Evolutionary conservation across 64 coral and sea anemone genomes (phyloP).

Genomic region (Pocillopora damicornis): DNA sequence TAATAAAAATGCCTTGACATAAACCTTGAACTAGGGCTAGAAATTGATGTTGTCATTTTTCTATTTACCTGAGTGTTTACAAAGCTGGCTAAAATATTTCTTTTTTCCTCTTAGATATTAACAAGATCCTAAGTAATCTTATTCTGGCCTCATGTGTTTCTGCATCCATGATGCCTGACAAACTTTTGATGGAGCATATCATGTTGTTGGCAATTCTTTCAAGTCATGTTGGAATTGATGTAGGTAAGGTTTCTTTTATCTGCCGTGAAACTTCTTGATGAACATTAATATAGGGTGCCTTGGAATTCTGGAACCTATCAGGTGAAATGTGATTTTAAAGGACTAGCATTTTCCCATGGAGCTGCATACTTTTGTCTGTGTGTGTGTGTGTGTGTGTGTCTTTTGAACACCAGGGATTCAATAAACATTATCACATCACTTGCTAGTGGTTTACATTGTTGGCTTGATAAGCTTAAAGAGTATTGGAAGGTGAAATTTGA

Average conservation of each 20-base stretch:
- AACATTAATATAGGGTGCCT: too few relatives aligned
- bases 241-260: conserved; percentile 46
- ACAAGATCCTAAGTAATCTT: conserved; percentile 75
- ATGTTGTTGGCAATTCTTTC: conserved; percentile 82
- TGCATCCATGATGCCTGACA: conserved; percentile 79
- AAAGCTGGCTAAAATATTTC: not conserved
- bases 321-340: not conserved
- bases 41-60: not conserved
- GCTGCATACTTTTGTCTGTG: too few relatives aligned
- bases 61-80: not conserved
- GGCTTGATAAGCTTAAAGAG: too few relatives aligned
- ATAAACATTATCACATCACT: too few relatives aligned
- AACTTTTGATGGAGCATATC: conserved; percentile 85
- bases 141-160: conserved; percentile 77
- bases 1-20: too few relatives aligned
- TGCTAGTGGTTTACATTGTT: too few relatives aligned
- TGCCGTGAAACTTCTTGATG: not conserved
- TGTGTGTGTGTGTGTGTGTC: too few relatives aligned
- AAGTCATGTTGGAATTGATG: conserved; percentile 83
- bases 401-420: too few relatives aligned
- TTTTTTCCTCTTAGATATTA: conserved; percentile 66
- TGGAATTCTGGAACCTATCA: not conserved
- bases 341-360: too few relatives aligned
- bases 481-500: too few relatives aligned
- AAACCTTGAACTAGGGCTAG: too few relatives aligned